These are phyloP conservation scores for Zapornia atra DNA, from an alignment of 2,113 vertebrate genomes.

Conservation along the genomic window DNA sequence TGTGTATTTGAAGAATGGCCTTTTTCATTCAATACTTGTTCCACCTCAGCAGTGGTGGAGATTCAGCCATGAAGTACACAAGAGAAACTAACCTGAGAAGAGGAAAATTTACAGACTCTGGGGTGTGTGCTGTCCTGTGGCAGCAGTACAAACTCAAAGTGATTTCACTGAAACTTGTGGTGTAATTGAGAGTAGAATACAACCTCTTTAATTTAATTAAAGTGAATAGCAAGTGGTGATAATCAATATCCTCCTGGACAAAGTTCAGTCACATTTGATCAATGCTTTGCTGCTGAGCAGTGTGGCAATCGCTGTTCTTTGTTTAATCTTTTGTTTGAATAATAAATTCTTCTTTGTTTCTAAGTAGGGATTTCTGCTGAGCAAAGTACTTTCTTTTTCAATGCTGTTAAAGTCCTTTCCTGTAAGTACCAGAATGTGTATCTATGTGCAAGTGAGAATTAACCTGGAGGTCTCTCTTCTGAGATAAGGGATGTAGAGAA, in stretches of 20 bases:
- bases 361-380: background rate
- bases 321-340: background rate
- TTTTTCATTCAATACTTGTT: background rate
- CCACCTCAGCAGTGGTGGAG: background rate
- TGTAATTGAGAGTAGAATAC: background rate
- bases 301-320: constrained; percentile 2
- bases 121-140: background rate
- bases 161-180: background rate
- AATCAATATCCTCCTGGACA: constrained; percentile 15
- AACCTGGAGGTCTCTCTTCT: background rate
- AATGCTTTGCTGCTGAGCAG: background rate
- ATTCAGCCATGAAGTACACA: background rate
- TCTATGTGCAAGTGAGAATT: background rate
- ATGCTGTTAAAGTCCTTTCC: background rate
- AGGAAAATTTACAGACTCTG: background rate
- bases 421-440: background rate
- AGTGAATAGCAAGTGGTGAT: background rate
- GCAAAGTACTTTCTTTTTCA: background rate
- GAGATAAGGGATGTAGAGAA: background rate
- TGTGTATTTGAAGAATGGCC: background rate
- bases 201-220: background rate
- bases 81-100: background rate
- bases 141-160: background rate
- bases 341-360: constrained; percentile 3
- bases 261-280: background rate